These are phyloP conservation scores for Rhea americana DNA, from an alignment of 2,113 vertebrate genomes.

Conservation along the genomic window DNA sequence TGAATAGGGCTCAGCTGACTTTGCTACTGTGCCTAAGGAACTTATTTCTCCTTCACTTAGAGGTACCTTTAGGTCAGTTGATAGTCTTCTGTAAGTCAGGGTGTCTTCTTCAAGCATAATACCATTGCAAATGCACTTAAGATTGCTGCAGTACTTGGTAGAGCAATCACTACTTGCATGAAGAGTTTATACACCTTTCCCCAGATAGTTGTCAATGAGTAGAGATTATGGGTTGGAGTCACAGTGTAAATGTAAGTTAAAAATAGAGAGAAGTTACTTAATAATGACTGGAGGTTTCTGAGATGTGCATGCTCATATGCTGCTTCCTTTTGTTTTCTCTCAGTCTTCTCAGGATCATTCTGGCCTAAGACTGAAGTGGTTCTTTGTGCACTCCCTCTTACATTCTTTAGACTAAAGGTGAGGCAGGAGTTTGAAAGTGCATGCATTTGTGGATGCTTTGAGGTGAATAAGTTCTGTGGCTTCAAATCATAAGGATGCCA, in stretches of 20 bases:
- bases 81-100: not conserved
- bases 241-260: not conserved
- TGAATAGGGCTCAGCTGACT: not conserved
- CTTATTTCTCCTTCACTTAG: not conserved
- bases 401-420: constrained; percentile 37
- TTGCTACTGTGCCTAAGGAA: not conserved
- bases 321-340: constrained; percentile 54
- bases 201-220: not conserved
- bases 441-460: constrained; percentile 42
- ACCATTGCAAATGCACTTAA: not conserved
- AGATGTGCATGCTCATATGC: constrained; percentile 11
- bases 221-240: not conserved
- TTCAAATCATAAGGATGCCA: not conserved
- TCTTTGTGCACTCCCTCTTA: constrained; percentile 43
- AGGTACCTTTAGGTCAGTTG: not conserved
- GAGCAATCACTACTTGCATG: not conserved
- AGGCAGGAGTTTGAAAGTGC: constrained; percentile 49
- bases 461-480: constrained; percentile 6
- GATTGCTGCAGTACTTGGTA: not conserved
- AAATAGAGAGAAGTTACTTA: not conserved
- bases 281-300: not conserved
- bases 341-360: constrained; percentile 43
- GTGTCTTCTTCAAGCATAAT: not conserved
- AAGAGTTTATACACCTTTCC: not conserved
- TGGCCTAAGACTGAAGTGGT: constrained; percentile 43